Evolutionary conservation across 2,113 vertebrate species (phyloP).

Genomic region (Mola mola): DNA sequence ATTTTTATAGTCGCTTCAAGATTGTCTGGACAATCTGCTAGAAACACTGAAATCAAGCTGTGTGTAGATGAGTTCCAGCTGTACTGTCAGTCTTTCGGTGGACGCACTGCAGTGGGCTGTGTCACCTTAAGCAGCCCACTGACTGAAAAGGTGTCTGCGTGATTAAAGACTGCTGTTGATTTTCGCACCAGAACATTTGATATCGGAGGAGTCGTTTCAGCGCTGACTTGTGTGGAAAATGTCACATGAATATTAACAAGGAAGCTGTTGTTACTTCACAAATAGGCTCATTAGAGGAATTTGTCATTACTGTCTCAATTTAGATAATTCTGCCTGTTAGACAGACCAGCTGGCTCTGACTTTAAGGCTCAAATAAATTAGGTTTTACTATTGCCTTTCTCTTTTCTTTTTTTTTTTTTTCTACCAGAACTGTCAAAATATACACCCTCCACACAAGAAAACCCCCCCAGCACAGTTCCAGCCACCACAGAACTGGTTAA

Average conservation of each 20-base stretch:
- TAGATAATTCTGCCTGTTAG: slow-evolving; percentile 27
- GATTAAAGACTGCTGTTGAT: no score
- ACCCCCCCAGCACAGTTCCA: slow-evolving; percentile 39
- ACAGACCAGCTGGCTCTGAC: slow-evolving; percentile 39
- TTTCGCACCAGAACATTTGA: no score
- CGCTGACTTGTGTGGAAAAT: neutral
- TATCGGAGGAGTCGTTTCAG: neutral
- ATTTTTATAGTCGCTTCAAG: neutral
- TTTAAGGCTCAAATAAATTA: slow-evolving; percentile 40
- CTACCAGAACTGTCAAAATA: slow-evolving; percentile 24
- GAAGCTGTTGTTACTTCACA: no score
- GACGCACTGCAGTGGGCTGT: no score
- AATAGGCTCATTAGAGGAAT: slow-evolving; percentile 25
- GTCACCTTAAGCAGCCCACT: no score
- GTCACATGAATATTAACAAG: neutral
- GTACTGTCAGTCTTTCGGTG: no score
- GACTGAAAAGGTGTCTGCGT: no score
- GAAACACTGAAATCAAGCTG: no score
- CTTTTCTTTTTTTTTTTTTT: neutral
- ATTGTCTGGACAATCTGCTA: neutral
- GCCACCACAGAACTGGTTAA: slow-evolving; percentile 48
- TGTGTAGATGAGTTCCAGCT: no score
- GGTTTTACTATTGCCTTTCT: slow-evolving; percentile 26
- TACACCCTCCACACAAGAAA: slow-evolving; percentile 30
- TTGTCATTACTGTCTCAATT: slow-evolving; percentile 2